These are phyloP conservation scores for Pagetopsis macropterus DNA, from an alignment of 2,797 vertebrate species.

Conservation along the genomic window DNA sequence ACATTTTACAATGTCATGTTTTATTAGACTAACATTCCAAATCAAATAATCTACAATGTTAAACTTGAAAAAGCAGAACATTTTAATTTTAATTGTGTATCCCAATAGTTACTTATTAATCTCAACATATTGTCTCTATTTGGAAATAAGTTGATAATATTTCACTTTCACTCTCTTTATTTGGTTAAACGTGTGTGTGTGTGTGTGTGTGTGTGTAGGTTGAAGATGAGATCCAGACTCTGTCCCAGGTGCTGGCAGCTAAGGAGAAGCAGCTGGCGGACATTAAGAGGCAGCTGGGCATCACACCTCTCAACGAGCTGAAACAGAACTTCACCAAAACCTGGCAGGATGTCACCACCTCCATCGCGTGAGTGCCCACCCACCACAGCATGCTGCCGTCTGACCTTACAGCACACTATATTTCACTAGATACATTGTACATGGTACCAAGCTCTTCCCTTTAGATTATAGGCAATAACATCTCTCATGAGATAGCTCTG, in stretches of 20 bases:
- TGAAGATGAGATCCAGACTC: constrained; percentile 95
- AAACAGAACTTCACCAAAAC: constrained; percentile 93
- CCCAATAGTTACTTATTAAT: not conserved
- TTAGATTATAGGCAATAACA: not conserved
- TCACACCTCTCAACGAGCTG: constrained; percentile 92
- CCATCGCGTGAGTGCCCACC: constrained; percentile 86
- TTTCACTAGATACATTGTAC: not conserved
- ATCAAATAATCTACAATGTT: not conserved
- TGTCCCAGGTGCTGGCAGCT: constrained; percentile 93
- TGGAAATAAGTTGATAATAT: not conserved
- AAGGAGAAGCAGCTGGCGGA: constrained; percentile 93
- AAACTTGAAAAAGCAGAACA: too few relatives aligned
- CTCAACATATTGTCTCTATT: not conserved
- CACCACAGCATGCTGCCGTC: fast-evolving
- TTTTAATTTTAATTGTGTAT: not conserved
- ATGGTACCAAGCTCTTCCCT: not conserved
- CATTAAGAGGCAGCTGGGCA: constrained; percentile 92
- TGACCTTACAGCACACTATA: too few relatives aligned
- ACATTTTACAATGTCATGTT: not conserved
- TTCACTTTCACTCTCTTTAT: not conserved
- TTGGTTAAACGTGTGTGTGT: not conserved
- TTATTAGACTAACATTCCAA: not conserved
- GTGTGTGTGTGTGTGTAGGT: constrained; percentile 81
- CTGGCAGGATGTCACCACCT: constrained; percentile 96
- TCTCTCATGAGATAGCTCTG: not conserved